Base-by-base conservation (phyloP, 1,140 invertebrate species). In the Cotesia vestalis region DNA sequence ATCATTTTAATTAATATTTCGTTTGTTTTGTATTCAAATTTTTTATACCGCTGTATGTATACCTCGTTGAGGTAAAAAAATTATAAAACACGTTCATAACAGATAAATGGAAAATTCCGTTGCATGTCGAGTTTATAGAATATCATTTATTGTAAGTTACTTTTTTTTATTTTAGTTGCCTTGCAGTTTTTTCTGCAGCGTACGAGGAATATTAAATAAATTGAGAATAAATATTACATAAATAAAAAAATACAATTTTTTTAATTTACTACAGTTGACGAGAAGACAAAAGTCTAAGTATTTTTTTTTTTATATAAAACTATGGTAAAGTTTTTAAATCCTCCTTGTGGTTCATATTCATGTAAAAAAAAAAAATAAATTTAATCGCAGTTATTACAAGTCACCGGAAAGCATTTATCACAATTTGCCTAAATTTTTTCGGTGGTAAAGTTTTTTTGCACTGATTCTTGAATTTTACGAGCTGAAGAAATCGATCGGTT, bases 61-160 rank as follows among this genome's bases (percentile, higher is more conserved):
- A 17, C 17, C n/a, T 4, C 12, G 3, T 57, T 6, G n/a, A 12
- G 27, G 27, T 27, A 61, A 34, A 34, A 61, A 34, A 61, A 36
- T 14, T 20, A 61, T 61, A 35, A 27, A 12, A 14, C 11, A 12
- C 34, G 60, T 20, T 61, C 2, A 20, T 34, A 36, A 27, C 9
- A 57, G 53, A 61, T 61, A 12, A 61, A 61, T 34, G 60, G 17
- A 34, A 61, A 61, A 61, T 61, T 61, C 60, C 60, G 12, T 61
- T 5, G 20, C n/a, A 57, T 46, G 40, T 46, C 0, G 6, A 14
- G 20, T 14, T 36, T 61, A 9, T 34, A 61, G 36, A 12, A 36
- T 9, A 27, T 27, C 60, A 34, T 61, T 61, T 12, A 61, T 17
- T 9, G 38, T 38, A 36, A 63, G 2, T 62, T 63, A 14, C 3